phyloP scores from a whole-genome alignment of 2,888 invertebrate genomes.

The Cephus runcator region DNA sequence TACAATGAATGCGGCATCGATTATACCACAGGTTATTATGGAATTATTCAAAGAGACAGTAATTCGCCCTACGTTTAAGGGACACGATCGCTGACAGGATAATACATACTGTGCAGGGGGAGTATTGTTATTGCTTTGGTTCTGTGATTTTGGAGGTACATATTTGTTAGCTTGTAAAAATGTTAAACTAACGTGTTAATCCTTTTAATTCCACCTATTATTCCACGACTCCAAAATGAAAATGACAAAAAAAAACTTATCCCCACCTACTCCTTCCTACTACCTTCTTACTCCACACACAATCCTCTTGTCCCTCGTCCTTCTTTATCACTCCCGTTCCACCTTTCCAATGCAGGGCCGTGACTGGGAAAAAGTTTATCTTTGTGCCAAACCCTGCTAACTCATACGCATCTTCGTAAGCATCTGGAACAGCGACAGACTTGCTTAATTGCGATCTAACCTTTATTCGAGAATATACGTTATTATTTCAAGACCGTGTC shows the following conservation, averaged over 20 bases:
- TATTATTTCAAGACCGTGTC: background rate
- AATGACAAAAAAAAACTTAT: slow-evolving; percentile 9
- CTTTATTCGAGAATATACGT: background rate
- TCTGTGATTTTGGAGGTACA: slow-evolving; percentile 64
- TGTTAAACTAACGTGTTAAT: slow-evolving; percentile 59
- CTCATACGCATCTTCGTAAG: background rate
- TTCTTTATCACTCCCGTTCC: slow-evolving; percentile 30
- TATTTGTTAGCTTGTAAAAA: slow-evolving; percentile 63
- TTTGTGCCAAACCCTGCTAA: slow-evolving; percentile 45
- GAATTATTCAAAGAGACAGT: slow-evolving; percentile 38
- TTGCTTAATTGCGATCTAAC: background rate
- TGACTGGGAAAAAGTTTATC: slow-evolving; percentile 51
- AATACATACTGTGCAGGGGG: slow-evolving; percentile 46
- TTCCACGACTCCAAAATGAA: slow-evolving; percentile 20
- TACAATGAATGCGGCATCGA: slow-evolving; percentile 46
- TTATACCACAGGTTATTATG: slow-evolving; percentile 24
- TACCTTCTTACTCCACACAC: background rate
- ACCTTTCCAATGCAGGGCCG: slow-evolving; percentile 54
- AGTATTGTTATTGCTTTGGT: slow-evolving; percentile 63
- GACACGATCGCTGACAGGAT: slow-evolving; percentile 52
- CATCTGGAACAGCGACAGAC: background rate
- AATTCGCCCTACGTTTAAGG: slow-evolving; percentile 43
- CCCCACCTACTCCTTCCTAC: slow-evolving; percentile 7
- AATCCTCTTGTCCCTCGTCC: background rate
- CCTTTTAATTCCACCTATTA: slow-evolving; percentile 52